phyloP scores from a whole-genome alignment of 2,888 invertebrate species.

The Meiosimyza decipiens region DNA sequence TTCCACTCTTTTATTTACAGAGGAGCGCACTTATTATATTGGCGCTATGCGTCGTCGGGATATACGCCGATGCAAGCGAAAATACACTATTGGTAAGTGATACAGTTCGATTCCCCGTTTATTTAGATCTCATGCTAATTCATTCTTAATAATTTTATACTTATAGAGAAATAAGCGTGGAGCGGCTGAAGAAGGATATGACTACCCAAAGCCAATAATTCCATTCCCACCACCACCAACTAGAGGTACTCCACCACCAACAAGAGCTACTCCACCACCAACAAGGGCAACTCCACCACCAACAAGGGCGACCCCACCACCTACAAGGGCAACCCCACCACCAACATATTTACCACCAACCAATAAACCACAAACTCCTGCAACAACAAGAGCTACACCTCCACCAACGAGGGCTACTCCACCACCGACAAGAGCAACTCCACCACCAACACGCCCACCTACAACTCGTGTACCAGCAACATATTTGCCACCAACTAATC shows the following conservation, averaged over 20 bases:
- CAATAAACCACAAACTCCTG: slow-evolving; percentile 48
- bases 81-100: slow-evolving; percentile 57
- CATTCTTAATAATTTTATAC: background rate
- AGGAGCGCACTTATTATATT: slow-evolving; percentile 62
- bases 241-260: slow-evolving; percentile 34
- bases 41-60: slow-evolving; percentile 61
- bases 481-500: slow-evolving; percentile 30
- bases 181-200: slow-evolving; percentile 59
- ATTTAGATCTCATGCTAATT: background rate
- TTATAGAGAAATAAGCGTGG: slow-evolving; percentile 57
- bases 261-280: slow-evolving; percentile 41
- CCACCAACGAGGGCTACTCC: slow-evolving; percentile 35
- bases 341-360: slow-evolving; percentile 48
- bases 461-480: slow-evolving; percentile 32
- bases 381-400: slow-evolving; percentile 43
- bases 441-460: slow-evolving; percentile 34
- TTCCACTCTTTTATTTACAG: slow-evolving; percentile 47
- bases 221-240: slow-evolving; percentile 51
- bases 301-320: slow-evolving; percentile 44
- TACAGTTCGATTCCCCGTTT: background rate
- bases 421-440: background rate
- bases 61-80: slow-evolving; percentile 54
- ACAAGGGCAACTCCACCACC: slow-evolving; percentile 44
- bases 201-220: slow-evolving; percentile 55
- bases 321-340: slow-evolving; percentile 35